Conservation (phyloP, 2,888 invertebrate genomes). For the Drosophila mulleri region DNA sequence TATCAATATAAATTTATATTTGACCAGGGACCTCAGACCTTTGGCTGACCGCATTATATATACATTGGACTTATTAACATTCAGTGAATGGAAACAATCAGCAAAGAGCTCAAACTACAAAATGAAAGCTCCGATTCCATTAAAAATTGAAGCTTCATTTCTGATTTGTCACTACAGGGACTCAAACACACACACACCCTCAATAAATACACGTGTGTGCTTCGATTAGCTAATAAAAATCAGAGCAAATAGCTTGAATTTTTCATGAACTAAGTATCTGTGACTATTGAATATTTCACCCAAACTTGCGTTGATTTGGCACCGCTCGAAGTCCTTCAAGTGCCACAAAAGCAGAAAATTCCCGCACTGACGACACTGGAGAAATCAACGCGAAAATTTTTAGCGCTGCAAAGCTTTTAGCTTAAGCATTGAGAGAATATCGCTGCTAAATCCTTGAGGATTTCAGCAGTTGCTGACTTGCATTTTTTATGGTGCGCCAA, state of each 20-base stretch:
- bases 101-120: constrained; percentile 35
- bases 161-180: constrained; percentile 35
- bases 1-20: neutral
- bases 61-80: constrained; percentile 22
- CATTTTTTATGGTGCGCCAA: constrained; percentile 58
- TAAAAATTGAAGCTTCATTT: constrained; percentile 52
- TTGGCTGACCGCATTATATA: neutral
- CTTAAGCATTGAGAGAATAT: constrained; percentile 62
- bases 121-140: constrained; percentile 22
- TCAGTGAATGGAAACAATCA: constrained; percentile 39
- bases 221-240: constrained; percentile 72
- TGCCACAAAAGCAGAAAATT: constrained; percentile 44
- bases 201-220: constrained; percentile 11
- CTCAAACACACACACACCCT: neutral
- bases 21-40: neutral
- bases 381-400: constrained; percentile 63
- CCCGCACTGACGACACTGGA: constrained; percentile 56
- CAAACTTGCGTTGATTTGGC: neutral
- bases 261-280: constrained; percentile 55
- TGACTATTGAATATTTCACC: constrained; percentile 39
- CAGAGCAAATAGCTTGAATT: constrained; percentile 51
- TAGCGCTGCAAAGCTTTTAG: constrained; percentile 64
- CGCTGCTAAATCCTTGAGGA: constrained; percentile 69
- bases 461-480: constrained; percentile 71
- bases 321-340: constrained; percentile 43